These are phyloP conservation scores for Ceratosolen solmsi DNA, from an alignment of 1,140 invertebrate species.

Conservation along the genomic window DNA sequence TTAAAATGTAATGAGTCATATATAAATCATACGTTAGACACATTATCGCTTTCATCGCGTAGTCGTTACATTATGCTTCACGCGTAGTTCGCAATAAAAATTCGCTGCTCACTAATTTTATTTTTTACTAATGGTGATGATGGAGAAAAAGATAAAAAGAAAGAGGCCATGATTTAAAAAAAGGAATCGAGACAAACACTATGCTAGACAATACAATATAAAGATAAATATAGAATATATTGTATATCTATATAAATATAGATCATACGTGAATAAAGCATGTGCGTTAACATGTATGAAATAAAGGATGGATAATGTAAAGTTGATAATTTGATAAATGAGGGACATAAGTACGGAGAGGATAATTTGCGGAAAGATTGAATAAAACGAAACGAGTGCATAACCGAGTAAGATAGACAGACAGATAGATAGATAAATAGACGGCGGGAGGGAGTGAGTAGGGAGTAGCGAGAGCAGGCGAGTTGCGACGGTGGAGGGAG, in stretches of 20 bases:
- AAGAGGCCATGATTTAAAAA: no score
- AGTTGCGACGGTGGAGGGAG: no score
- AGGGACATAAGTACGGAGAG: background rate
- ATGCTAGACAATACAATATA: background rate
- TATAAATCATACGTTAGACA: background rate
- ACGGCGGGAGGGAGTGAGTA: background rate
- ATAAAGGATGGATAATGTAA: no score
- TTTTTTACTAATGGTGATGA: no score
- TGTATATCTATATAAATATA: background rate
- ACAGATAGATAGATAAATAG: background rate
- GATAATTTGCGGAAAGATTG: no score
- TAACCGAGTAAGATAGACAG: background rate
- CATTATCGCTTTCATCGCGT: background rate
- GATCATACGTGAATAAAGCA: no score
- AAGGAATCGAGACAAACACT: background rate
- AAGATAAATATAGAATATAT: constrained; percentile 6
- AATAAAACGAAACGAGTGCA: background rate
- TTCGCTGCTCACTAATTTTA: no score
- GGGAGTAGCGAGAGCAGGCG: no score
- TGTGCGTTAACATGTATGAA: no score
- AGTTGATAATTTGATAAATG: background rate
- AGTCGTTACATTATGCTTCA: background rate
- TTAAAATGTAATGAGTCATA: background rate
- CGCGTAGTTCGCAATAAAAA: background rate
- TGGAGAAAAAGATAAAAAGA: no score